These are phyloP conservation scores for Nematostella vectensis DNA, from an alignment of 92 coral and sea anemone genomes.

Conservation along the genomic window DNA sequence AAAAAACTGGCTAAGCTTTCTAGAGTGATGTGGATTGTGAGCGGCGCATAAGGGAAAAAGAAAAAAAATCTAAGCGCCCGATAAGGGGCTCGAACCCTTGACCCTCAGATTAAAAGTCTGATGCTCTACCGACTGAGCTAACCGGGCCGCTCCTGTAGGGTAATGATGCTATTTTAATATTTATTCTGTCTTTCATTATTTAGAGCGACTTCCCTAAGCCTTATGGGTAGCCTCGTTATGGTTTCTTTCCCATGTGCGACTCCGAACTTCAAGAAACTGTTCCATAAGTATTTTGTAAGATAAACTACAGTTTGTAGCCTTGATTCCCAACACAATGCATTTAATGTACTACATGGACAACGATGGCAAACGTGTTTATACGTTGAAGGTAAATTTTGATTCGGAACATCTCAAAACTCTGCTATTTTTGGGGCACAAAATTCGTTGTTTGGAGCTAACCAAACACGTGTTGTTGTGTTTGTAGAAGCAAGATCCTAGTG, in stretches of 20 bases:
- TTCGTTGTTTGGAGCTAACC: no score
- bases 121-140: slow-evolving; percentile 99
- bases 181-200: not conserved
- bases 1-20: no score
- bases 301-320: not conserved
- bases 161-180: not conserved
- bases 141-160: slow-evolving; percentile 57
- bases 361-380: slow-evolving; percentile 77
- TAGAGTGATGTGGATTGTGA: no score
- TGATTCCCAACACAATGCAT: slow-evolving; percentile 49
- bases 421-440: no score
- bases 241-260: not conserved
- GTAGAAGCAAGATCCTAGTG: slow-evolving; percentile 80
- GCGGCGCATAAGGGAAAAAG: slow-evolving; percentile 4
- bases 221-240: not conserved
- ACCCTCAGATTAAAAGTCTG: slow-evolving; percentile 99
- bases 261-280: no score
- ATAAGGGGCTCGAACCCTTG: slow-evolving; percentile 99
- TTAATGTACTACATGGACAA: slow-evolving; percentile 73
- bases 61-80: slow-evolving; percentile 57
- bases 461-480: slow-evolving; percentile 1
- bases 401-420: no score
- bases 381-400: slow-evolving; percentile 87
- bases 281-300: not conserved
- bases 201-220: not conserved